These are phyloP conservation scores for Hybognathus amarus DNA, from an alignment of 2,797 vertebrate species.

Conservation along the genomic window DNA sequence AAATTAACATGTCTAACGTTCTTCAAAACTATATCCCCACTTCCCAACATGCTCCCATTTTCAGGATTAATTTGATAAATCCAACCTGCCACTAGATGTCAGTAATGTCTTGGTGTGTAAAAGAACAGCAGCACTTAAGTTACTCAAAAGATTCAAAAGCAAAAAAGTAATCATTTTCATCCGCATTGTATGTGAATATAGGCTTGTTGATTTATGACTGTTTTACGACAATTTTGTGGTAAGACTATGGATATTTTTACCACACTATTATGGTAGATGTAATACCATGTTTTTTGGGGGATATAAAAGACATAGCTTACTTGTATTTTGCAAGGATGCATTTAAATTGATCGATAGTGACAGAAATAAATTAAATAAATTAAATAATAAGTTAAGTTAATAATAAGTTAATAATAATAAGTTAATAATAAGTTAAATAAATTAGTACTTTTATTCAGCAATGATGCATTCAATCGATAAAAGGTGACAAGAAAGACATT, in stretches of 20 bases:
- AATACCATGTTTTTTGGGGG: background rate
- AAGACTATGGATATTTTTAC: background rate
- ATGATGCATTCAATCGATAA: background rate
- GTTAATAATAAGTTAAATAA: too few species aligned
- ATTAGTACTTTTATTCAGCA: background rate
- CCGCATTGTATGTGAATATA: background rate
- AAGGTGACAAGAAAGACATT: background rate
- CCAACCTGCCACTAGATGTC: constrained; percentile 15
- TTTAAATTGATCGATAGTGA: background rate
- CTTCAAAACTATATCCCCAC: background rate
- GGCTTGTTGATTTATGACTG: background rate
- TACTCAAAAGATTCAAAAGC: too few species aligned
- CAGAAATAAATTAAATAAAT: too few species aligned
- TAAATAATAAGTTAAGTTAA: too few species aligned
- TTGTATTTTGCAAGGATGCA: background rate
- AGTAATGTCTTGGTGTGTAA: background rate
- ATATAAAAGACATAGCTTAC: background rate
- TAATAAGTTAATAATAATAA: too few species aligned
- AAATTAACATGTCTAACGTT: background rate
- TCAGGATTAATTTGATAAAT: background rate
- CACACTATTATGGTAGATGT: background rate
- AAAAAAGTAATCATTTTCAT: background rate
- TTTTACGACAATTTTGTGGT: background rate
- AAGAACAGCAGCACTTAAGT: background rate
- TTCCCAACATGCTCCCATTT: background rate